A percentile compares a stretch with the other conserved stretches of the same genome.
phyloP scores from a whole-genome alignment of 2,113 vertebrate genomes.

The Cryptotis parvus region DNA sequence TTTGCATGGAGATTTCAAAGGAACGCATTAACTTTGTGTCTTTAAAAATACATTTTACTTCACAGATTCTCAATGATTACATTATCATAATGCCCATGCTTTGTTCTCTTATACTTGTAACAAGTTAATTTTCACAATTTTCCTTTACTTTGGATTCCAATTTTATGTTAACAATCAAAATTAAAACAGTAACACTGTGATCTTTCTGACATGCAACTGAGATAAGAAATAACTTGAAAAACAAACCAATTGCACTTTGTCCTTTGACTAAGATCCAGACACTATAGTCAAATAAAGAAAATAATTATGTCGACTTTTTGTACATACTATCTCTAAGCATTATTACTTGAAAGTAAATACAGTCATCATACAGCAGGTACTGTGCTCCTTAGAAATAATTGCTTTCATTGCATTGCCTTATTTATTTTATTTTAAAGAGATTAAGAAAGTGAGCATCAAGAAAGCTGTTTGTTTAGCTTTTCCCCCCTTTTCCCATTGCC shows the following conservation, averaged over 20 bases:
- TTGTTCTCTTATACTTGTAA: conserved; percentile 82
- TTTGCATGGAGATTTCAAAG: conserved; percentile 86
- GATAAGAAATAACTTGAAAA: conserved; percentile 76
- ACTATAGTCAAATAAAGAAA: conserved; percentile 78
- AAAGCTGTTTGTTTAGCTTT: conserved; percentile 73
- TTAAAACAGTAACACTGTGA: conserved; percentile 75
- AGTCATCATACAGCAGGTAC: conserved; percentile 57
- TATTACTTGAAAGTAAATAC: conserved; percentile 79
- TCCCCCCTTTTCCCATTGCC: conserved; percentile 52
- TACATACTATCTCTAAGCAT: conserved; percentile 78
- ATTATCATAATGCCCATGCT: conserved; percentile 82
- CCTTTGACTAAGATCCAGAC: conserved; percentile 72
- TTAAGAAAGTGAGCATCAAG: conserved; percentile 58
- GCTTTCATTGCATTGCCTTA: conserved; percentile 80
- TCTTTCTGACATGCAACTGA: conserved; percentile 62
- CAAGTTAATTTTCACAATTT: conserved; percentile 83
- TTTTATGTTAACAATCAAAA: conserved; percentile 84
- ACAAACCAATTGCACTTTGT: conserved; percentile 77
- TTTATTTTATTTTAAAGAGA: conserved; percentile 82
- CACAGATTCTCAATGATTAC: conserved; percentile 82
- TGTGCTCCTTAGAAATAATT: conserved; percentile 74
- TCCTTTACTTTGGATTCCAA: conserved; percentile 74
- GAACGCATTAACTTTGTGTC: conserved; percentile 83
- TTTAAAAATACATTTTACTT: conserved; percentile 87
- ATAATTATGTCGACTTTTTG: conserved; percentile 79